Evolutionary conservation across 2,797 vertebrate species (phyloP).

Genomic region (Emys orbicularis): DNA sequence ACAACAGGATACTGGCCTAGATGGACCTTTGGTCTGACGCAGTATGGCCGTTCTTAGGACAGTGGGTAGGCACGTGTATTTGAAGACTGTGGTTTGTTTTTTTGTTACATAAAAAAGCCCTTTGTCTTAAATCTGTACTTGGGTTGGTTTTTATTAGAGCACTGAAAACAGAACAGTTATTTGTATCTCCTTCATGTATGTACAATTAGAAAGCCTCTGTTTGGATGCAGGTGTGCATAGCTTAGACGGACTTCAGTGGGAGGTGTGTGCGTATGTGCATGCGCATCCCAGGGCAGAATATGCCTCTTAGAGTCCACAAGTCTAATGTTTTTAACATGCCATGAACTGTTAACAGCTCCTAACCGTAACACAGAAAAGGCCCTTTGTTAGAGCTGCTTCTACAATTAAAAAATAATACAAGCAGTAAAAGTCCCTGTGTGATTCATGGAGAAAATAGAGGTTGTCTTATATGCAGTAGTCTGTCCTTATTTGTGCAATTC

Average conservation of each 20-base stretch:
- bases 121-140: not conserved
- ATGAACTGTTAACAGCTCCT: constrained; percentile 2
- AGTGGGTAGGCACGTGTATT: not conserved
- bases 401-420: constrained; percentile 32
- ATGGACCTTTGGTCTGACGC: not conserved
- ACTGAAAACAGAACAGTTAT: not conserved
- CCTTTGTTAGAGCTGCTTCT: constrained; percentile 46
- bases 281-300: not conserved
- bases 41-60: not conserved
- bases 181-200: not conserved
- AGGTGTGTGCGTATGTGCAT: not conserved
- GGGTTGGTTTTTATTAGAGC: not conserved
- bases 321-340: constrained; percentile 20
- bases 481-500: not conserved
- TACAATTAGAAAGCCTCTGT: not conserved
- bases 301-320: not conserved
- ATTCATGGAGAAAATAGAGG: not conserved
- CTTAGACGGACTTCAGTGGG: not conserved
- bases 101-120: not conserved
- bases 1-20: too few relatives aligned
- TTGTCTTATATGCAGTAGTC: not conserved
- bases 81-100: too few relatives aligned
- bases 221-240: not conserved
- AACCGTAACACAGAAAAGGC: constrained; percentile 32
- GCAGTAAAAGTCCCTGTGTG: not conserved